Base-by-base conservation (phyloP, 2,113 vertebrate species). In the Prolemur simus region DNA sequence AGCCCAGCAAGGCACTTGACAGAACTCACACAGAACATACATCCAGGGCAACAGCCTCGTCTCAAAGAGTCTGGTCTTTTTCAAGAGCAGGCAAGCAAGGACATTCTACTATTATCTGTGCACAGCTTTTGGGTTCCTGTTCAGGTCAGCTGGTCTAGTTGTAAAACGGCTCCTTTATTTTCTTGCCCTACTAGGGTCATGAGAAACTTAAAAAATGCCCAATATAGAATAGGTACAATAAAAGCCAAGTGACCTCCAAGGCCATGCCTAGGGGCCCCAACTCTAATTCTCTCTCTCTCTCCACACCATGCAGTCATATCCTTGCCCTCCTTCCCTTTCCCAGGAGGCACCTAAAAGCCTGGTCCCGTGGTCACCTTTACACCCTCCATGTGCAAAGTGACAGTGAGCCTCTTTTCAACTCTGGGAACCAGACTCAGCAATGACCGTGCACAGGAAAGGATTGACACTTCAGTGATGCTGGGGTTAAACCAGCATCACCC, bases 231-330 rank as follows among this genome's bases (percentile, higher is more conserved):
- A 52, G 60, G n/a, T 3, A 37, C 47, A 54, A 20, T 34, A 87
- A 83, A 83, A 88, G 64, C 15, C 37, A 42, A 63, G 52, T 81
- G 76, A 54, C 47, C 18, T 4, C 45, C 15, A 39, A 47, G 32
- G 74, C 47, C 27, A 58, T 6, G 49, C 54, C 66, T 54, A 37
- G 58, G 17, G 42, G 23, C 15, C 56, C 73, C 42, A 29, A 23
- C 17, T 60, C 29, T 3, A 47, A 45, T 10, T 56, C 21, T 47
- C 37, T 60, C 64, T 60, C 64, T 66, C 10, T 42, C 29, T 9
- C 11, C 11, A 15, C 0, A 12, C 69, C 4, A 27, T 2, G 5
- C 4, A 4, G 9, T 6, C 13, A 7, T 11, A 27, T 82, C 20
- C 54, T n/a, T 68, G 56, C 52, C 21, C 13, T 74, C 32, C 21